These are phyloP conservation scores for Suncus etruscus DNA, from an alignment of 2,113 vertebrate genomes.

Conservation along the genomic window DNA sequence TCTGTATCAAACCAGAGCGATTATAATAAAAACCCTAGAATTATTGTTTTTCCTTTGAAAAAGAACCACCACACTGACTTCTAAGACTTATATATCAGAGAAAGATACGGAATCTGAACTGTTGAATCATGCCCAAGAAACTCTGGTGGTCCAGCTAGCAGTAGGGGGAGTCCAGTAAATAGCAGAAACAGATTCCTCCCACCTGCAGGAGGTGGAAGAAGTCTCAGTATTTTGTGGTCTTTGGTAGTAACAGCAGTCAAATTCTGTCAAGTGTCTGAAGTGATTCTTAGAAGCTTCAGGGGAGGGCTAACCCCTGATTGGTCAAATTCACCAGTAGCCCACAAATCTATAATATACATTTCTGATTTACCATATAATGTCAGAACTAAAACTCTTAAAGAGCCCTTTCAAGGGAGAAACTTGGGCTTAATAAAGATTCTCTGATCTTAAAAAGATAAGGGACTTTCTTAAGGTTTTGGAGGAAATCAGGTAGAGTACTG, in stretches of 20 bases:
- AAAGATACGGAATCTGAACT: background rate
- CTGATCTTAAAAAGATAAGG: background rate
- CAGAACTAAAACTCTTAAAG: background rate
- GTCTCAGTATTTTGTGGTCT: background rate
- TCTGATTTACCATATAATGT: background rate
- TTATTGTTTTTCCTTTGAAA: background rate
- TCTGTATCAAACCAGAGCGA: conserved; percentile 8
- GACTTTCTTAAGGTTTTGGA: background rate
- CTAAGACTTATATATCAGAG: background rate
- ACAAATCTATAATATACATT: background rate
- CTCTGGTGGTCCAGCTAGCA: background rate
- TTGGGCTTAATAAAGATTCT: background rate
- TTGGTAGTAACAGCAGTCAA: background rate
- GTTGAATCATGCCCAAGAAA: conserved; percentile 4
- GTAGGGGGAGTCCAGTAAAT: background rate
- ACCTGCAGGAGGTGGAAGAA: background rate
- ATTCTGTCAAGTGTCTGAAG: background rate
- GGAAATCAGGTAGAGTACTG: background rate
- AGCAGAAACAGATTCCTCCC: background rate
- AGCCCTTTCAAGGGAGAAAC: background rate
- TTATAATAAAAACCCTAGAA: conserved; percentile 18
- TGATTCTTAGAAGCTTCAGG: background rate
- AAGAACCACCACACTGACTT: background rate
- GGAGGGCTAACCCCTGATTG: background rate
- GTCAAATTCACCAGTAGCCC: background rate